These are phyloP conservation scores for Apogon hyalosoma DNA, from an alignment of 2,797 vertebrate species.

Conservation along the genomic window DNA sequence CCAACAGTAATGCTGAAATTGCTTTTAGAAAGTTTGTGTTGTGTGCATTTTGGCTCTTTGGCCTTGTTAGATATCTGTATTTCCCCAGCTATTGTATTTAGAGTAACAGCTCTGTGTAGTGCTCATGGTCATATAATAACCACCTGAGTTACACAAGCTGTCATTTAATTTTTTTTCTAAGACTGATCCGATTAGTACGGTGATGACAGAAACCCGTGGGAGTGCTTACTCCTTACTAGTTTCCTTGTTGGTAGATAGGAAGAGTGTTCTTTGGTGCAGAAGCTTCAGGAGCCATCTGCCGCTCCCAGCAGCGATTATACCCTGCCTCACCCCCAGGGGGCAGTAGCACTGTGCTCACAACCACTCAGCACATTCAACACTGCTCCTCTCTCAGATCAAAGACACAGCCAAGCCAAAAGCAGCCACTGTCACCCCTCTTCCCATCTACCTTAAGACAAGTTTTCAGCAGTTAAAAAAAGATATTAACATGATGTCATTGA, in stretches of 20 bases:
- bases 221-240: slow-evolving; percentile 64
- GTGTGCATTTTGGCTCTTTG: background rate
- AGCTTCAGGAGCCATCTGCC: slow-evolving; percentile 67
- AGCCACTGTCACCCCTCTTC: slow-evolving; percentile 32
- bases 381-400: slow-evolving; percentile 59
- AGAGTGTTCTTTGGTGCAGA: slow-evolving; percentile 65
- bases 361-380: slow-evolving; percentile 29
- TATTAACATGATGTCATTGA: slow-evolving; percentile 68
- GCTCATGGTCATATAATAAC: slow-evolving; percentile 51
- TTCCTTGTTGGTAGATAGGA: slow-evolving; percentile 66
- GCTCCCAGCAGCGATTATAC: slow-evolving; percentile 45
- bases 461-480: slow-evolving; percentile 52
- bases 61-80: slow-evolving; percentile 14
- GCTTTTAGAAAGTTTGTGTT: background rate
- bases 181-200: slow-evolving; percentile 70
- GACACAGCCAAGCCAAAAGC: slow-evolving; percentile 36
- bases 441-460: slow-evolving; percentile 62
- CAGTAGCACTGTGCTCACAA: slow-evolving; percentile 75
- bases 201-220: slow-evolving; percentile 73
- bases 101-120: slow-evolving; percentile 47
- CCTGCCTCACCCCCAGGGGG: slow-evolving; percentile 70
- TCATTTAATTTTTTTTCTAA: slow-evolving; percentile 43
- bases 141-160: slow-evolving; percentile 66
- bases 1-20: background rate
- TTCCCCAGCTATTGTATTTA: slow-evolving; percentile 41